These are phyloP conservation scores for Sitta carolinensis DNA, from an alignment of 2,797 vertebrate genomes.

Conservation along the genomic window DNA sequence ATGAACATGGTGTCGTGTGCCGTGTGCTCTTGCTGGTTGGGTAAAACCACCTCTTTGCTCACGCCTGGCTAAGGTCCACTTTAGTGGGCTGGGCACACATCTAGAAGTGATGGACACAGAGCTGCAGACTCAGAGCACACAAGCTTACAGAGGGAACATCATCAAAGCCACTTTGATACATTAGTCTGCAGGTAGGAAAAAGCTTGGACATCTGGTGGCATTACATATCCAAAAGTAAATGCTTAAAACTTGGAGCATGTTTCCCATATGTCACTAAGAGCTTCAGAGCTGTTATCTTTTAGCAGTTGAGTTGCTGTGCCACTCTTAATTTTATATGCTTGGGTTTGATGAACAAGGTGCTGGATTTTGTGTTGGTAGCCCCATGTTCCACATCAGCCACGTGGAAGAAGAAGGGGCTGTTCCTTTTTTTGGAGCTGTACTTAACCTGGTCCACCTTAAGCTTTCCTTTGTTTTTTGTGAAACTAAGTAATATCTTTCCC, in stretches of 20 bases:
- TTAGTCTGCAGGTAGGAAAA: constrained; percentile 6
- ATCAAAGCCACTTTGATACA: not conserved
- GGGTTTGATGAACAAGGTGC: not conserved
- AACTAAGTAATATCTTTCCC: not conserved
- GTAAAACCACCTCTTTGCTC: not conserved
- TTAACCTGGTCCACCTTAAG: not conserved
- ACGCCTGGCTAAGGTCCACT: not conserved
- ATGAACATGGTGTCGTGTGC: not conserved
- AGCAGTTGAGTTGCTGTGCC: not conserved
- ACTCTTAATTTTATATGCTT: not conserved
- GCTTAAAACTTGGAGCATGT: not conserved
- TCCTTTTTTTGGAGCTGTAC: not conserved
- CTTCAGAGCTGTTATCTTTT: not conserved
- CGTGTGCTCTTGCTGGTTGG: not conserved
- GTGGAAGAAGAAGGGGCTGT: not conserved
- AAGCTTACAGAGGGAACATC: not conserved
- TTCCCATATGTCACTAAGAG: fast-evolving
- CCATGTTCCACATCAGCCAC: not conserved
- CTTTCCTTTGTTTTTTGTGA: not conserved
- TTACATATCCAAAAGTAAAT: not conserved
- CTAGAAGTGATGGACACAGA: not conserved
- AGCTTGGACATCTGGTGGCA: not conserved
- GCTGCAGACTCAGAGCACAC: not conserved
- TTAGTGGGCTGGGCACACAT: not conserved
- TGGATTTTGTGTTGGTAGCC: not conserved